Base-by-base conservation (phyloP, 2,888 invertebrate species). In the Philhelius pedissequus region DNA sequence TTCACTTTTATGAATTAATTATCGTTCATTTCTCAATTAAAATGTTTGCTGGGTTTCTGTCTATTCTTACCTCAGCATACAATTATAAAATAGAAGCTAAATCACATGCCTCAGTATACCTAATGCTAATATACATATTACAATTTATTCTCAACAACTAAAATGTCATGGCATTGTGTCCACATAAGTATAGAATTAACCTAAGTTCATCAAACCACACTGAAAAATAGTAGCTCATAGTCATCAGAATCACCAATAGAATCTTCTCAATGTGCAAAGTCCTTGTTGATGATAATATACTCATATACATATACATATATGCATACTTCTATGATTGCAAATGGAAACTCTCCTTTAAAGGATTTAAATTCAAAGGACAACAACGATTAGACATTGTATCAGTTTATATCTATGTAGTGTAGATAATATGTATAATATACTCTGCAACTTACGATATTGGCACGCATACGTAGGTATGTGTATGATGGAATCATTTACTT, bases 121-220 rank as follows among this genome's bases (percentile, higher is more conserved):
- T n/a, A n/a, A n/a, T n/a, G n/a, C n/a, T n/a, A n/a, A n/a, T n/a
- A n/a, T n/a, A n/a, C n/a, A n/a, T n/a, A n/a, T n/a, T n/a, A 48
- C 7, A 45, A 48, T n/a, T 48, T 48, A 25, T 48, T 25, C 22
- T 15, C 22, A 50, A 27, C 7, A 54, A 35, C 35, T 56, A 25
- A 80, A 69, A 48, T 64, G 38, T 62, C 30, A 52, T 52, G 13
- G 32, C 56, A 76, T 81, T 60, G 45, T 68, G 27, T 52, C 60
- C 43, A 62, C 40, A 66, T 45, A 76, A 71, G 71, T 70, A 81
- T 77, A 76, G 66, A 66, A 60, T 66, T 54, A 82, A 73, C 68
- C 78, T 69, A 50, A 48, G 69, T 69, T 48, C 45, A 69, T 20
- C 68, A 52, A 73, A 68, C 73, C 82, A 62, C 73, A 78, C n/a